Base-by-base conservation (phyloP, 2,888 invertebrate genomes). In the Drosophila dives region DNA sequence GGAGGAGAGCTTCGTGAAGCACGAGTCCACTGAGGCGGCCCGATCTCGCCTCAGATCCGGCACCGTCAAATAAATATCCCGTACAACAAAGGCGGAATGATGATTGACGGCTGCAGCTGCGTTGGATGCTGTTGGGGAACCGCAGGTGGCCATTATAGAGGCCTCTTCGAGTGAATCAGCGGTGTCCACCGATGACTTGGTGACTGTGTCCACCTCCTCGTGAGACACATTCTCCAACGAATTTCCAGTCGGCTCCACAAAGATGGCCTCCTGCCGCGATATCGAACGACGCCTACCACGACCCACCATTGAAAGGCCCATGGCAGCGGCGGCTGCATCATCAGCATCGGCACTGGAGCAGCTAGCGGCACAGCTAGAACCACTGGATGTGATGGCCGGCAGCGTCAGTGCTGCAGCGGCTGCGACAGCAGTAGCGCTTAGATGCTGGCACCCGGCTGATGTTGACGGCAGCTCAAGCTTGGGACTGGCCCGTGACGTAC, bases 11-110 rank as follows among this genome's bases (percentile, higher is more conserved):
- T 96, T 96, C 67, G 96, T 95, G 92, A 97, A 97, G 91, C 97
- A 96, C 23, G 97, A 97, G 92, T 97, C 97, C 2, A 98, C 97
- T 0, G 97, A 97, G 38, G 97, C 97, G 23, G 97, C 97, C 23
- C 97, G 95, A 91, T 97, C 97, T 33, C 97, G 95, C 91, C 96
- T 96, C 79, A 97, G 92, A 88, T 97, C 97, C 48, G 97, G 97
- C 72, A 97, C 97, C 67, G 96, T 95, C 51, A 97, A 93, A 91
- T 96, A 96, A 76, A 96, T 96, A 85, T 96, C 96, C 72, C 95
- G 94, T 10, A 96, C 96, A 55, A 92, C 92, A n/a, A 92, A 83
- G 6, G 87, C 77, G 4, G 84, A 86, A 63, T 89, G 88, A 32
- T 85, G 65, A 42, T 71, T 66, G 2, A 20, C 8, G n/a, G 40